phyloP scores from a whole-genome alignment of 2,113 vertebrate species.

The Antechinus flavipes region DNA sequence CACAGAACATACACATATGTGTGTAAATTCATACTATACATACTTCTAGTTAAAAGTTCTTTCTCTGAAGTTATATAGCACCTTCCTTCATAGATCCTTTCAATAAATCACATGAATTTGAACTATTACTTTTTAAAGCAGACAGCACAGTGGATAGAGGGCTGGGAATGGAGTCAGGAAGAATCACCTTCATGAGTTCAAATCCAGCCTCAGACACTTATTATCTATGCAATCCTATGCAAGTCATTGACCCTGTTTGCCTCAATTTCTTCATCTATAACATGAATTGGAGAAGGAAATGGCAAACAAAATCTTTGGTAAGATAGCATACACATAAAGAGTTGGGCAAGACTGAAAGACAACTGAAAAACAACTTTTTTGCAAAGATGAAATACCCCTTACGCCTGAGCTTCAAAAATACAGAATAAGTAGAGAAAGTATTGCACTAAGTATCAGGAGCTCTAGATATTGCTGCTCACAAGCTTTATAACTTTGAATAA shows the following conservation, averaged over 20 bases:
- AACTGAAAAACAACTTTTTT: neutral
- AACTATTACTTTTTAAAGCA: neutral
- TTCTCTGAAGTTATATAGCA: too few species aligned
- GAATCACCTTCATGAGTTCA: neutral
- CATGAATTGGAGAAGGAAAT: neutral
- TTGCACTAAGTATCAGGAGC: neutral
- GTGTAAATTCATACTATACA: too few species aligned
- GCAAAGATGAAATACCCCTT: neutral
- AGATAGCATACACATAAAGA: neutral
- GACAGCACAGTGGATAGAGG: neutral
- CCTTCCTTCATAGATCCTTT: too few species aligned
- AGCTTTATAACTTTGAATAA: neutral
- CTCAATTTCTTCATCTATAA: neutral
- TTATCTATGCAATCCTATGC: neutral
- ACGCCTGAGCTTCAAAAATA: too few species aligned
- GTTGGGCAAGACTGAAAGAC: neutral
- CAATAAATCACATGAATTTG: neutral
- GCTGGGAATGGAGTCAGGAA: neutral
- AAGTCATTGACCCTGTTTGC: neutral
- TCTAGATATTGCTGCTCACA: neutral
- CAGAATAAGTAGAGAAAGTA: neutral
- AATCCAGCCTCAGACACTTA: neutral
- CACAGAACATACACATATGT: too few species aligned
- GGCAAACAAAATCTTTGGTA: neutral
- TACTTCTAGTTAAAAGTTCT: too few species aligned